Evolutionary conservation across 1,140 invertebrate genomes (phyloP).

Genomic region (Sarcophaga bullata): DNA sequence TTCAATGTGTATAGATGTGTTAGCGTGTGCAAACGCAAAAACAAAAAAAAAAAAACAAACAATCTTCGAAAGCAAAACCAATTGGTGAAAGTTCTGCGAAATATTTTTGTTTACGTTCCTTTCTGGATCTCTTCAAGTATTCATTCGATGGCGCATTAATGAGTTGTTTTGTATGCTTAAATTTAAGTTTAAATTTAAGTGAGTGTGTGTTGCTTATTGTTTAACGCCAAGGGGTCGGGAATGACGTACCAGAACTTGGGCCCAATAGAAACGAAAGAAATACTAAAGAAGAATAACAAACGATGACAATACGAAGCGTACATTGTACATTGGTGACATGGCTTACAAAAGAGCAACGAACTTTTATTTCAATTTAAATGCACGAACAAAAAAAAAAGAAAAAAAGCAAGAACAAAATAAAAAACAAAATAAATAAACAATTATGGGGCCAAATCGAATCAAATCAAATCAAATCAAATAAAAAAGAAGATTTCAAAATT

Average conservation of each 20-base stretch:
- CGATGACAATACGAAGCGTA: background rate
- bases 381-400: background rate
- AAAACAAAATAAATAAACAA: conserved; percentile 17
- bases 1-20: too few relatives aligned
- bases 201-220: background rate
- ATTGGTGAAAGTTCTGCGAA: conserved; percentile 64
- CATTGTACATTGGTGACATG: conserved; percentile 31
- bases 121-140: conserved; percentile 48
- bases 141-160: background rate
- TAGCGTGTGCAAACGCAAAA: background rate
- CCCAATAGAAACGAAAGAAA: background rate
- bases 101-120: conserved; percentile 56
- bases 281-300: background rate
- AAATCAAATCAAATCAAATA: background rate
- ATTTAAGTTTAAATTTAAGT: background rate
- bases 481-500: too few relatives aligned
- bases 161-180: conserved; percentile 36
- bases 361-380: conserved; percentile 1
- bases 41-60: background rate
- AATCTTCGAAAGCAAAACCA: conserved; percentile 51
- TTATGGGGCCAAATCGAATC: conserved; percentile 28
- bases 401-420: background rate
- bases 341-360: conserved; percentile 34
- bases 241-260: background rate
- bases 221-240: background rate